Evolutionary conservation across 2,113 vertebrate species (phyloP), one percentile per base, ranked within the genome.

Genomic region (Scartelaos histophorus): DNA sequence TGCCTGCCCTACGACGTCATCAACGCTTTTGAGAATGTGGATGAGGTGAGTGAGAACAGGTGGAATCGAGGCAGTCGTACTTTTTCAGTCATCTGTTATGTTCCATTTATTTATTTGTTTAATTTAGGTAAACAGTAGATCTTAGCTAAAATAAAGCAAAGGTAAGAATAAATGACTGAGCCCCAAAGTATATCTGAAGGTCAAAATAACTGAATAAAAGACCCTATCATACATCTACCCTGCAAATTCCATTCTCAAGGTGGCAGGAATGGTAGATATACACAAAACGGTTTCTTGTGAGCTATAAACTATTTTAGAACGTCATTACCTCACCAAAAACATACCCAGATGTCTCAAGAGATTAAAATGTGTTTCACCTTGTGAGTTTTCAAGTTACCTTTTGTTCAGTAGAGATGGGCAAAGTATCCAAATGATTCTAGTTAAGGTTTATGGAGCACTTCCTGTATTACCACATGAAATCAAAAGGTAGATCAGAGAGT

Each of bases 11-110:
- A 99, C 57, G 98, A 99, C 64, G 96, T 99, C 94, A 99, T 99
- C 94, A 99, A 99, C 78, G 98, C 98, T 45, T 99, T 99, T 85
- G 98, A 99, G 92, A 99, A 99, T 7, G 97, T 99, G 3, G 98
- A 99, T 73, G 98, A 99, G 97, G 98, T 99, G 84, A 96, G 97
- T 95, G 60, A 4, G 0, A 38, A 4, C 38, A 21, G n/a, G 38
- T 0, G 17, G 16, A 21, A n/a, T 10, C 21, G 19, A 21, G 10
- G 17, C 2, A 65, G 17, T 43, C 7, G 12, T 43, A n/a, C 2
- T 43, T n/a, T 19, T 53, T 53, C 49, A 5, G 15, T 51, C 51
- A 54, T 54, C 19, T 54, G 19, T 53, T 54, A 19, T 6, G 19
- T n/a, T 19, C 1, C 19, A 3, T 3, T 64, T 19, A n/a, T 64